Evolutionary conservation across 2,888 invertebrate species (phyloP), one percentile per base, ranked within the genome.

Genomic region (Xylota segnis): DNA sequence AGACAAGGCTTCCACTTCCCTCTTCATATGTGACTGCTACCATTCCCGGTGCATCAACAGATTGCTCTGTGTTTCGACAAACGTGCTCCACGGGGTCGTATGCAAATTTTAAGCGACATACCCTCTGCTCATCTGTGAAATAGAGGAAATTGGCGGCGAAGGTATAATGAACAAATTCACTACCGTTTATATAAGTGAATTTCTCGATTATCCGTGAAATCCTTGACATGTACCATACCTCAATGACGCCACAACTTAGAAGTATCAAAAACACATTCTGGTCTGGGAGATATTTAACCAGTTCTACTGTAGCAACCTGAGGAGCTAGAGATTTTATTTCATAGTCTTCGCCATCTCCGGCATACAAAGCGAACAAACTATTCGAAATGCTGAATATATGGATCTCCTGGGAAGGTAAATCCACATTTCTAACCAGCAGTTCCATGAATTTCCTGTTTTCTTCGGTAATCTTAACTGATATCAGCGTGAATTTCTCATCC

Each of bases 21-120:
- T 89, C 87, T 3, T 90, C 89, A 90, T 90, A 92, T 0, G 91
- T 91, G 54, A 91, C 89, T 3, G 90, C 91, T 16, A 90, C 87
- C 83, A 92, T 91, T 1, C 90, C 91, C 1, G 89, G 81, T 4
- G 91, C 88, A 3, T 87, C 65, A 71, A 90, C 90, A 0, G 83
- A 89, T 32, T 77, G 78, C 34, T 90, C 89, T 12, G 86, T 70
- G 4, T 90, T 88, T 1, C 74, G 43, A 54, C 89, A 91, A n/a
- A 87, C 88, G 63, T 91, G 89, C 6, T 87, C 66, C 5, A 87
- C 75, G 0, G 56, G 6, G 75, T 89, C 88, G 37, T 89, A 91
- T 7, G 87, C 50, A 23, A 91, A 90, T 71, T 88, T 82, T 2
- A 91, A 74, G 9, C 90, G 90, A 40, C 89, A 89, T 4, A 92